Base-by-base conservation (phyloP, 2,888 invertebrate genomes). In the Vesta saturnalis region DNA sequence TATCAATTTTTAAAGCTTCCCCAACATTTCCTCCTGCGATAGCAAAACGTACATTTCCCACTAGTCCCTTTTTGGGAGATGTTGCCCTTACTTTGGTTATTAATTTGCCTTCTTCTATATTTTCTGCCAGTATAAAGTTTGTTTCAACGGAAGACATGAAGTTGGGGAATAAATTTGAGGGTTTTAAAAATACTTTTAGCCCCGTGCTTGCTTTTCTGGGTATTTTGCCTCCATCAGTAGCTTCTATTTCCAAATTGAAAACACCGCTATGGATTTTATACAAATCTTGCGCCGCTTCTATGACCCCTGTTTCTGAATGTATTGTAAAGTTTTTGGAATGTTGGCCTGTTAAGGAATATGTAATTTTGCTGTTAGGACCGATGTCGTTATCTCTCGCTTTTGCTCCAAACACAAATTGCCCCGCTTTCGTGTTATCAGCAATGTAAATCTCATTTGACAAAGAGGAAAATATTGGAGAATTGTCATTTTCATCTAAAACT, bases 11-110 rank as follows among this genome's bases (percentile, higher is more conserved):
- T 47, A 96, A 87, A n/a, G 95, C 93, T 77, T 94, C 93, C 0
- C 94, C 95, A 1, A 94, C 89, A 81, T 97, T 97, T 2, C 97
- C 97, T n/a, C 97, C 97, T 8, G 95, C 96, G 71, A 97, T 93
- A 22, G 91, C 90, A 80, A 93, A 97, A 69, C 89, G 87, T 66
- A 95, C 85, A 74, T 89, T 88, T 8, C 91, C 91, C 3, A 88
- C 86, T 0, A 90, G 85, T 0, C 92, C 93, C 71, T 89, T 89
- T 81, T 95, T 95, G 0, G 95, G 94, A 0, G 95, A 94, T 2
- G 88, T 88, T 0, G 96, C 96, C 61, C 89, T 88, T 59, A 95
- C 85, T 76, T 90, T 91, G 0, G 94, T 92, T 8, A 97, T 91
- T 4, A 92, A 84, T 77, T 90, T 90, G 0, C 93, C 93, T 80